phyloP scores from a whole-genome alignment of 2,797 vertebrate species.

The Chiloscyllium punctatum region DNA sequence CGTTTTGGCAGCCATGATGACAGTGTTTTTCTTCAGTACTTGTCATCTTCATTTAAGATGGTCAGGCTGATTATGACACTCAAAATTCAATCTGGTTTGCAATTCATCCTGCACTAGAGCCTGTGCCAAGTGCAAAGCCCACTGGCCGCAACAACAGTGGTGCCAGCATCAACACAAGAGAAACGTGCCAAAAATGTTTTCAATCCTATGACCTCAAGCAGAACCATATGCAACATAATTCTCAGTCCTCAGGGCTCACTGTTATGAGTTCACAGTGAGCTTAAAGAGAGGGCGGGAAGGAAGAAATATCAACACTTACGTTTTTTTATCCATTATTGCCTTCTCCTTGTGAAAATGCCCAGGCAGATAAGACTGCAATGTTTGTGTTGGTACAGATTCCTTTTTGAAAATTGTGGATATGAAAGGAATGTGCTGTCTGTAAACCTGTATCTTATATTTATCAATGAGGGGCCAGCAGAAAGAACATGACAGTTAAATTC shows the following conservation, averaged over 20 bases:
- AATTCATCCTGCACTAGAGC: background rate
- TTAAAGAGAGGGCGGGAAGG: conserved; percentile 43
- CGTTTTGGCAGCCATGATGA: background rate
- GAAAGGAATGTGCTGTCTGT: conserved; percentile 61
- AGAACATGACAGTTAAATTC: conserved; percentile 62
- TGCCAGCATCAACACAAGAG: conserved; percentile 35
- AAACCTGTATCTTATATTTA: conserved; percentile 57
- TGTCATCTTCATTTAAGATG: background rate
- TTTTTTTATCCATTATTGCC: conserved; percentile 50
- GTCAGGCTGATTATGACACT: background rate
- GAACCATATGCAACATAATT: conserved; percentile 14
- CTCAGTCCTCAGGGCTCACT: background rate
- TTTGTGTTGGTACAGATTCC: conserved; percentile 50
- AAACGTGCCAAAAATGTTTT: conserved; percentile 35
- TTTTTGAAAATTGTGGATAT: conserved; percentile 54
- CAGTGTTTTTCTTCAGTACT: background rate
- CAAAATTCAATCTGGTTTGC: conserved; percentile 20
- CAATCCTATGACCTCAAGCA: conserved; percentile 33
- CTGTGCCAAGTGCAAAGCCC: background rate
- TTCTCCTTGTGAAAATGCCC: conserved; percentile 49
- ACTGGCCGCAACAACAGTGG: background rate
- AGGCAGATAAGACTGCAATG: conserved; percentile 48
- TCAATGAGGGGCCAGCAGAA: conserved; percentile 54
- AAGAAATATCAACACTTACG: conserved; percentile 45
- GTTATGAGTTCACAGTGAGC: background rate